These are phyloP conservation scores for Sparus aurata DNA, from an alignment of 2,797 vertebrate species.

Conservation along the genomic window DNA sequence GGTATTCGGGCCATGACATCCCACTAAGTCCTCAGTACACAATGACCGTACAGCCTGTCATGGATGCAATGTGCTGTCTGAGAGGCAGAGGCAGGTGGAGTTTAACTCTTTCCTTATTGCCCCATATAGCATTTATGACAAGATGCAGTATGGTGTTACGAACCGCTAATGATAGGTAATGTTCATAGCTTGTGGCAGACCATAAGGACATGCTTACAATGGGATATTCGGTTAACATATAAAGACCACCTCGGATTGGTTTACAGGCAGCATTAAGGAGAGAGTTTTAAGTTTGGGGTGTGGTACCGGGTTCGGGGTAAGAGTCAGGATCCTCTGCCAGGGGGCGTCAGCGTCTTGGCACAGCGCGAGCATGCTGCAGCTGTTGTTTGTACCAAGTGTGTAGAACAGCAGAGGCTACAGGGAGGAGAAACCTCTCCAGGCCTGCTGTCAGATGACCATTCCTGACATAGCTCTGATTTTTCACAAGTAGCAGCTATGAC, in stretches of 20 bases:
- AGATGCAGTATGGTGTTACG: conserved; percentile 1
- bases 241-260: conserved; percentile 12
- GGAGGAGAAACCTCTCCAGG: conserved; percentile 70
- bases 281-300: conserved; percentile 61
- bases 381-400: conserved; percentile 86
- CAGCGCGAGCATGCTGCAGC: conserved; percentile 76
- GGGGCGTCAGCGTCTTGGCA: conserved; percentile 72
- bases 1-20: conserved; percentile 82
- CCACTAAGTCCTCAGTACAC: conserved; percentile 79
- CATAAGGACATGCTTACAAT: neutral
- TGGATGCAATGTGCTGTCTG: conserved; percentile 77
- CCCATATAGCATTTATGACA: conserved; percentile 23
- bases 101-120: conserved; percentile 73
- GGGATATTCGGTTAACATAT: conserved; percentile 12
- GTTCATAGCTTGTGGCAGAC: neutral
- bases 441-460: conserved; percentile 83
- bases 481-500: conserved; percentile 74
- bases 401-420: conserved; percentile 66
- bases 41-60: conserved; percentile 80
- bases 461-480: conserved; percentile 80
- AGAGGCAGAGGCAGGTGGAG: conserved; percentile 81
- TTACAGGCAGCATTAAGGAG: conserved; percentile 39
- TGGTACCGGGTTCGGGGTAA: conserved; percentile 49
- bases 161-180: neutral
- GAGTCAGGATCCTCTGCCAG: conserved; percentile 61